Base-by-base conservation (phyloP, 1,140 invertebrate genomes). In the Zophobas atratus region DNA sequence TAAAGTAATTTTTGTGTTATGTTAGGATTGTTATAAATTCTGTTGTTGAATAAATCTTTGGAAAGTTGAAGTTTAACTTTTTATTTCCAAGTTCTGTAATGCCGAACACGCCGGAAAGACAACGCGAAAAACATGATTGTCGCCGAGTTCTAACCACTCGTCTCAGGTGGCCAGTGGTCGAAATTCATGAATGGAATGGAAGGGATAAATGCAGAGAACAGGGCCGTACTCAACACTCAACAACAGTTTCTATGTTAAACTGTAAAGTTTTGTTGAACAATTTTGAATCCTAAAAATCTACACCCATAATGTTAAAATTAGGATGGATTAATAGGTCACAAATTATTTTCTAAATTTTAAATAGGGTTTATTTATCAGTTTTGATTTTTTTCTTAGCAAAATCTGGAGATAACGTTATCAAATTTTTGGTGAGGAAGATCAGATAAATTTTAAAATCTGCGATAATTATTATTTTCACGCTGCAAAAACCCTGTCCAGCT, bases 121-220 rank as follows among this genome's bases (percentile, higher is more conserved):
- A 60, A 60, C n/a, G 36, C 56, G n/a, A 60, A 35, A 60, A 60
- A 35, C 33, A 60, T 60, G 34, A 36, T 60, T 39, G 56, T 60
- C 38, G 38, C 60, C 6, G n/a, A 38, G 33, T 33, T 38, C 33
- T n/a, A 67, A 67, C 32, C 60, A 43, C 34, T 32, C 33, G 33
- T 63, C 60, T 67, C 60, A n/a, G 39, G 39, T 67, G 53, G 53
- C 35, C 53, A 34, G 53, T 55, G 60, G 60, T 67, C 60, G n/a
- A 67, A 60, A 67, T 41, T 67, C 38, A 67, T 67, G 60, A 67
- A 67, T 67, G 60, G 60, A 67, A 67, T 67, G 60, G 60, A 67
- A 67, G 60, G 60, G 60, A 67, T 67, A 67, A 67, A 43, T 43
- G 6, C 43, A 39, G 1, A 43, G n/a, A 32, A n/a, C 60, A 67